Conservation (phyloP, 2,113 vertebrate genomes). For the Channa maculata region DNA sequence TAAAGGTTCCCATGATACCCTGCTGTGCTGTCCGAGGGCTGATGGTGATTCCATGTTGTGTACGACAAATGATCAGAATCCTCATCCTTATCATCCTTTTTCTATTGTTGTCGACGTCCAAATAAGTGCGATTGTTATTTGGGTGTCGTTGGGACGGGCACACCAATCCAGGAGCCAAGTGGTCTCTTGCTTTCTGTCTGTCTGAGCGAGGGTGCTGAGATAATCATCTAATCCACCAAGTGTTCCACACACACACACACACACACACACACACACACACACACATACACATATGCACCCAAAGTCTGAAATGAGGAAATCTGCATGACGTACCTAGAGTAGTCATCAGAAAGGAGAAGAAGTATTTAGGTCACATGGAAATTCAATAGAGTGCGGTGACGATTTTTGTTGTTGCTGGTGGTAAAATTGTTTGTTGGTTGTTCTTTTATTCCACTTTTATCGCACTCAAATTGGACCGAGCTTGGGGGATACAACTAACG, state of each 20-base stretch:
- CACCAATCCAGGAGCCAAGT: constrained; percentile 44
- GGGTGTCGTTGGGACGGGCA: not conserved
- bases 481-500: constrained; percentile 59
- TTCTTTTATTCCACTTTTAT: constrained; percentile 39
- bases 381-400: constrained; percentile 43
- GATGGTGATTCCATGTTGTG: constrained; percentile 47
- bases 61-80: constrained; percentile 43
- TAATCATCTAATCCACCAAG: constrained; percentile 55
- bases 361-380: constrained; percentile 80
- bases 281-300: constrained; percentile 3
- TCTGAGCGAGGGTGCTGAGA: constrained; percentile 43
- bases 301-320: constrained; percentile 45
- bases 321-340: constrained; percentile 41
- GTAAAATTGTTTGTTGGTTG: not conserved
- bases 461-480: constrained; percentile 48
- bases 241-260: not conserved
- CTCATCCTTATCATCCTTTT: constrained; percentile 30
- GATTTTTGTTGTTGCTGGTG: constrained; percentile 38
- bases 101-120: constrained; percentile 7
- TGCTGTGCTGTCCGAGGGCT: constrained; percentile 24
- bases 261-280: constrained; percentile 3
- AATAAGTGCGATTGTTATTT: constrained; percentile 22
- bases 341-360: constrained; percentile 63
- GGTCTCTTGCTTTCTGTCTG: constrained; percentile 25
- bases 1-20: constrained; percentile 67